phyloP scores from a whole-genome alignment of 2,797 vertebrate genomes.

The Centroberyx gerrardi region DNA sequence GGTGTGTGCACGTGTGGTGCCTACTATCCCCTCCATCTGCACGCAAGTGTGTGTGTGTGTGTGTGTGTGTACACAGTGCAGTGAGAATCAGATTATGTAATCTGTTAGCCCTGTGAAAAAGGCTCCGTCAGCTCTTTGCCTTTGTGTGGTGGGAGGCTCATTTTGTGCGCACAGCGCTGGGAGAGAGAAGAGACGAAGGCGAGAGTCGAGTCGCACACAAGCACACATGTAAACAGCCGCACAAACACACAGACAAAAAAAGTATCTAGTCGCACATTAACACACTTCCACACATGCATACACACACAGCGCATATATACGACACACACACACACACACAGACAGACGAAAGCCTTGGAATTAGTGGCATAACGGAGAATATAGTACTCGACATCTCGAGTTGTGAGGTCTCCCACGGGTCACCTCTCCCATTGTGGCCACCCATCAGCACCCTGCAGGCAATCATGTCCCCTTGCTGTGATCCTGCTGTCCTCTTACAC shows the following conservation, averaged over 20 bases:
- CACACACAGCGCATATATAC: background rate
- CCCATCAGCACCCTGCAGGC: constrained; percentile 52
- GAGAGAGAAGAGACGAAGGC: constrained; percentile 55
- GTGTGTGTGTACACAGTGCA: constrained; percentile 59
- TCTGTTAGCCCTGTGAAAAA: constrained; percentile 75
- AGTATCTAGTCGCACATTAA: no score
- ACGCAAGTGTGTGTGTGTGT: constrained; percentile 49
- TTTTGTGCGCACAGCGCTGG: constrained; percentile 58
- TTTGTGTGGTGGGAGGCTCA: constrained; percentile 73
- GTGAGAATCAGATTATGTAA: constrained; percentile 81
- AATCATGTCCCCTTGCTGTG: constrained; percentile 66
- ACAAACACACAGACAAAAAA: no score
- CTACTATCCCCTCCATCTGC: constrained; percentile 64
- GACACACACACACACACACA: constrained; percentile 13
- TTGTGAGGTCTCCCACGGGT: constrained; percentile 68
- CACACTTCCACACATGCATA: background rate
- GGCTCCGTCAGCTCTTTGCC: constrained; percentile 79
- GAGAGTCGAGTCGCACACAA: constrained; percentile 35
- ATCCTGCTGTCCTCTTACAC: constrained; percentile 65
- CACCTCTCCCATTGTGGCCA: constrained; percentile 68
- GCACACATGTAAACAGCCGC: constrained; percentile 13
- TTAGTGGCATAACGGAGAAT: constrained; percentile 18
- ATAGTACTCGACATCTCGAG: constrained; percentile 45
- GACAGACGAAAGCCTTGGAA: constrained; percentile 13
- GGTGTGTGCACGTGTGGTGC: constrained; percentile 60